A percentile compares a stretch with the other conserved stretches of the same genome.
Evolutionary conservation across 1,140 invertebrate species (phyloP).

Genomic region (Whitmania pigra): DNA sequence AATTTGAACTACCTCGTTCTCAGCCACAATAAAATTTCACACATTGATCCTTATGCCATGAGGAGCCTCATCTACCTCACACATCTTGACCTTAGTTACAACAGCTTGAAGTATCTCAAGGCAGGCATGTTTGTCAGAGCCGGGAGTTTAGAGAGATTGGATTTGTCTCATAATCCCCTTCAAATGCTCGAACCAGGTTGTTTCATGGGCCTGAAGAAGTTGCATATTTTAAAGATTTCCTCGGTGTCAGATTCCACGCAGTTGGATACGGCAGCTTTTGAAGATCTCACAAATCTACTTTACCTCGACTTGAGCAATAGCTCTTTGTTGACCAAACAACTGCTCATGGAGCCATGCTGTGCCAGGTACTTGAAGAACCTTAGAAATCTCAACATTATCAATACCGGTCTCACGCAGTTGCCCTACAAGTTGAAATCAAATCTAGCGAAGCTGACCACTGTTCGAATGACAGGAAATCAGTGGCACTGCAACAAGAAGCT

Average conservation of each 20-base stretch:
- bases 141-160: slow-evolving; percentile 47
- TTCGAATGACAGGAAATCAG: slow-evolving; percentile 43
- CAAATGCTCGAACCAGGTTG: slow-evolving; percentile 52
- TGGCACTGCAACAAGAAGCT: slow-evolving; percentile 41
- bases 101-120: slow-evolving; percentile 15
- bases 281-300: slow-evolving; percentile 45
- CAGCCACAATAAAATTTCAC: slow-evolving; percentile 40
- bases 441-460: slow-evolving; percentile 51
- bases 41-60: slow-evolving; percentile 14
- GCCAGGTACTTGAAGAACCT: slow-evolving; percentile 45
- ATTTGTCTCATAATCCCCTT: slow-evolving; percentile 64
- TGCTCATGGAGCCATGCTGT: slow-evolving; percentile 55
- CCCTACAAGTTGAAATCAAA: slow-evolving; percentile 55
- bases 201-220: slow-evolving; percentile 52
- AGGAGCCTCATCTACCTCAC: slow-evolving; percentile 8
- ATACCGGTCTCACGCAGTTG: slow-evolving; percentile 51
- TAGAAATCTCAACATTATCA: slow-evolving; percentile 56
- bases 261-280: slow-evolving; percentile 25
- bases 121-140: slow-evolving; percentile 37
- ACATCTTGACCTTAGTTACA: slow-evolving; percentile 21
- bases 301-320: slow-evolving; percentile 61
- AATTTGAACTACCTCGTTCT: slow-evolving; percentile 46
- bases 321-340: slow-evolving; percentile 53
- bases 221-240: slow-evolving; percentile 56
- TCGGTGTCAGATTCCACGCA: slow-evolving; percentile 49